Evolutionary conservation across 2,797 vertebrate species (phyloP).

Genomic region (Pangasius djambal): DNA sequence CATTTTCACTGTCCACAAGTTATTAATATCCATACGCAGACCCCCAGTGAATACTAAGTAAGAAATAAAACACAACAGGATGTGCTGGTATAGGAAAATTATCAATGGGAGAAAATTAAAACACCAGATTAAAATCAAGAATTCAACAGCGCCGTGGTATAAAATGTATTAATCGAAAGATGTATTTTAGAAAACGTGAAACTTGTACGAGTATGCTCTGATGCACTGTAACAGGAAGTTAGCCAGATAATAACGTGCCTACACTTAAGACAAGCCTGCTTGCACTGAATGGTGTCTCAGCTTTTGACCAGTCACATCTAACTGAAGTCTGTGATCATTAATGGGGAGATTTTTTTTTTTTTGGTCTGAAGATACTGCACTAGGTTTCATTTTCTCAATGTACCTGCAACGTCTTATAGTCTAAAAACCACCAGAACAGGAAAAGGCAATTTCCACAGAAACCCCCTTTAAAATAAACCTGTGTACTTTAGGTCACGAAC

Average conservation of each 20-base stretch:
- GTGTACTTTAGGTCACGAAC: constrained; percentile 15
- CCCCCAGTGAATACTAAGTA: neutral
- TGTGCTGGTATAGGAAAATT: neutral
- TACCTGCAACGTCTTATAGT: neutral
- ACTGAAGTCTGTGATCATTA: neutral
- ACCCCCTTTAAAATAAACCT: constrained; percentile 19
- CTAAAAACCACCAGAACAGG: neutral
- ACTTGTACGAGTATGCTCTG: neutral
- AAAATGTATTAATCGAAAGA: neutral
- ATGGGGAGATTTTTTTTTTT: neutral
- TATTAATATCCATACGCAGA: neutral
- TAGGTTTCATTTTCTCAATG: neutral
- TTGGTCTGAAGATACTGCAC: too few species aligned
- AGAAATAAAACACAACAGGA: neutral
- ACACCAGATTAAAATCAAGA: neutral
- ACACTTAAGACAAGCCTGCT: neutral
- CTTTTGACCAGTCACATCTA: too few species aligned
- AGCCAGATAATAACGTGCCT: too few species aligned
- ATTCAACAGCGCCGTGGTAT: neutral
- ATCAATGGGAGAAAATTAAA: neutral
- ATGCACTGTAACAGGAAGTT: neutral
- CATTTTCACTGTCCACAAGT: neutral
- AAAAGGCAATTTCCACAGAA: constrained; percentile 21
- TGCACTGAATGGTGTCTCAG: neutral
- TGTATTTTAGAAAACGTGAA: neutral